These are phyloP conservation scores for Amphimallon solstitiale DNA, from an alignment of 2,888 invertebrate genomes.

Conservation along the genomic window DNA sequence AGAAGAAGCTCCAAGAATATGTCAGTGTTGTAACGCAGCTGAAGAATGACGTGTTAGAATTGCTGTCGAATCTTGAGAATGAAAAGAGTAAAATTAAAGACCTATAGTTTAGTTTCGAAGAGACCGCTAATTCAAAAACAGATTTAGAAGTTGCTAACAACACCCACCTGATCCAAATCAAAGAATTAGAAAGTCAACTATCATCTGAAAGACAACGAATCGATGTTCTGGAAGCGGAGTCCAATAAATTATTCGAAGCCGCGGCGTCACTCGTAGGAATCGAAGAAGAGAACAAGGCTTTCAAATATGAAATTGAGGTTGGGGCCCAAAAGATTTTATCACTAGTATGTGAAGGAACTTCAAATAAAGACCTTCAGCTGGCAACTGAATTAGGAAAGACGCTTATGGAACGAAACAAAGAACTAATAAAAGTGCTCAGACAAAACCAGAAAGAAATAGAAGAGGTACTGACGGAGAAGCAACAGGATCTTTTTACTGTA, in stretches of 20 bases:
- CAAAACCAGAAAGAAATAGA: too few species aligned
- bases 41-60: constrained; percentile 67
- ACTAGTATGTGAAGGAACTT: constrained; percentile 35
- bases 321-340: too few species aligned
- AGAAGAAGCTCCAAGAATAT: constrained; percentile 68
- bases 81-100: constrained; percentile 88
- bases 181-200: constrained; percentile 64
- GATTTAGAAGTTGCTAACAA: constrained; percentile 81
- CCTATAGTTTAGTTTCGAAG: constrained; percentile 90
- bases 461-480: too few species aligned
- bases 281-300: constrained; percentile 68
- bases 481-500: too few species aligned
- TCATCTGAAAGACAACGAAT: constrained; percentile 62
- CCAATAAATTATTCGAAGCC: too few species aligned
- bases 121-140: constrained; percentile 87
- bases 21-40: constrained; percentile 67
- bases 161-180: constrained; percentile 63
- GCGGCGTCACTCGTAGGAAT: constrained; percentile 73
- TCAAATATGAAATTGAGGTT: constrained; percentile 67
- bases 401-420: too few species aligned
- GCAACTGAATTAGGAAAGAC: too few species aligned
- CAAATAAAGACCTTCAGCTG: too few species aligned
- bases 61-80: constrained; percentile 76
- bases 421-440: too few species aligned
- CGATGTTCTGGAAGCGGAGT: too few species aligned